Evolutionary conservation across 2,888 invertebrate genomes (phyloP), one percentile per base, ranked within the genome.

Genomic region (Lasius fuliginosus): DNA sequence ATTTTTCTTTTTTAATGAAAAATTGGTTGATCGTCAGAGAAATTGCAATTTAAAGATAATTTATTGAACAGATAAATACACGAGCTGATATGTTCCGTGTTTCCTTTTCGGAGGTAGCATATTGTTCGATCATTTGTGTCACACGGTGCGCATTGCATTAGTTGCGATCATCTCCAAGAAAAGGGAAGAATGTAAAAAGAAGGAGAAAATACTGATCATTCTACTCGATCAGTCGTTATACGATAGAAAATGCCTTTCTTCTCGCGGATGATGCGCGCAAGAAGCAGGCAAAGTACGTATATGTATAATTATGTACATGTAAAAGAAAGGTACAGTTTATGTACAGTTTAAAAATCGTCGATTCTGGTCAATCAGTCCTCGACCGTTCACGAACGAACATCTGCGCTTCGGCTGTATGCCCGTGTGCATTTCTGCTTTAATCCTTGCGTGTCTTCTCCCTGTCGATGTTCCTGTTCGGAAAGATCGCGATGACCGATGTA

Each of bases 161-260:
- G 18, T 8, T 30, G 23, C 30, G 33, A 79, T 71, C 33, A 46
- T 60, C 18, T 71, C 46, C 18, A 36, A 18, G 12, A 15, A 36
- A 40, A 40, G n/a, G 4, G 15, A n/a, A 68, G 46, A 67, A 23
- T 23, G 23, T 23, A 23, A 23, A 58, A 18, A 58, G 12, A 36
- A 23, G 58, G 64, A 40, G 56, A 84, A 81, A 81, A 77, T 73
- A 74, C 74, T 74, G 83, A 83, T 85, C 77, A 83, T 88, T 83
- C 81, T 76, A 74, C 76, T 87, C 76, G 82, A 81, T 85, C 85
- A 82, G 74, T 84, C 75, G 68, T 83, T 84, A 27, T 58, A 58
- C 65, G 85, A 76, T 68, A 73, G 27, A 64, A 58, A 68, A 64
- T 36, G 15, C 8, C 64, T 75, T 74, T 77, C 69, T 88, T 77